Base-by-base conservation (phyloP, 2,888 invertebrate genomes). In the Patella depressa region DNA sequence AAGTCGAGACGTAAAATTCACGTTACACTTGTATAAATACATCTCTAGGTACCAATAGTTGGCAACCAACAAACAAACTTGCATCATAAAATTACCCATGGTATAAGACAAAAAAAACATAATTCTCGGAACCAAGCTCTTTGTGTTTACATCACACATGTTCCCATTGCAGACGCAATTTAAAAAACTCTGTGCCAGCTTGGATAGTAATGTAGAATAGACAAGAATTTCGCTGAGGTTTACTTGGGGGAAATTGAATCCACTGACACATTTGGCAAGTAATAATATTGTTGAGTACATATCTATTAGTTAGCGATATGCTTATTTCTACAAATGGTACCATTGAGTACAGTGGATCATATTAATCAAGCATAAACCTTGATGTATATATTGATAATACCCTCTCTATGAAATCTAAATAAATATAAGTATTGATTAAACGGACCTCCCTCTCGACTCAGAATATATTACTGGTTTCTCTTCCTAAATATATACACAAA, bases 11-110 rank as follows among this genome's bases (percentile, higher is more conserved):
- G 74, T 45, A 74, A 59, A 74, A 65, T 74, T 24, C 69, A 19
- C 74, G 53, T 24, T 59, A 69, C 74, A 74, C 74, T 74, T 74
- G 74, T 74, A 19, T 65, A 74, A 74, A 74, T 74, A 74, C 65
- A 69, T 24, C n/a, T 17, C 45, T n/a, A 74, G 59, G 65, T 45
- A 45, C 45, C 45, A 45, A 45, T 45, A 34, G 29, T 74, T 74
- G 74, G 74, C 65, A 65, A 65, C 24, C 19, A 24, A 65, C 19
- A 65, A 65, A 24, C 65, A 24, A 11, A 12, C 19, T 24, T 24
- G 19, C 24, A 65, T 65, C 24, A 24, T 24, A 65, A 65, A 65
- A 65, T 12, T 19, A 15, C 9, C 65, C 19, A 11, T 65, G 14
- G 19, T 17, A 65, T 5, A 65, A 19, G 24, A 24, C 11, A 65